Evolutionary conservation across 2,888 invertebrate species (phyloP).

Genomic region (Sycophila texana): DNA sequence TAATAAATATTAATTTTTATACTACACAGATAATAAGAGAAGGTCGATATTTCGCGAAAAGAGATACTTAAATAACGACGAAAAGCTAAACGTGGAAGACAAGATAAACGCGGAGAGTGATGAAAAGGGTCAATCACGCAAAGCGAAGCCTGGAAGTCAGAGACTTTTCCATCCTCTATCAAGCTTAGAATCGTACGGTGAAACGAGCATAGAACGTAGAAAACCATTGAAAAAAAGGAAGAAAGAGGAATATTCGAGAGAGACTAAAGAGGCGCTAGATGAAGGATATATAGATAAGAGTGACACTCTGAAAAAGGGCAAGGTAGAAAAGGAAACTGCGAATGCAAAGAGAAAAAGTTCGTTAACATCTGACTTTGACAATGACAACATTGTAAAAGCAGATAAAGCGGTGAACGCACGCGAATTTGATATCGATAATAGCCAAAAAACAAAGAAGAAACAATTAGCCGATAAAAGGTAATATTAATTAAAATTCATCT

Average conservation of each 20-base stretch:
- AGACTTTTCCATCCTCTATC: neutral
- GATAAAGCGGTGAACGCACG: slow-evolving; percentile 4
- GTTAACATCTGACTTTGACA: neutral
- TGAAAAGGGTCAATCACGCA: slow-evolving; percentile 24
- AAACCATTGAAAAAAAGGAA: neutral
- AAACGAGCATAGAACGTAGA: neutral
- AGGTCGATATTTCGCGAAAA: neutral
- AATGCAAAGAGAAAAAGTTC: slow-evolving; percentile 39
- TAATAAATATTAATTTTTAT: neutral
- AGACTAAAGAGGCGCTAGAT: neutral
- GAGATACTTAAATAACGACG: neutral
- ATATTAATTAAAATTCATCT: neutral
- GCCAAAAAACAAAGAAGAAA: neutral
- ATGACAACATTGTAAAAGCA: neutral
- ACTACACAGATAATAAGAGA: slow-evolving; percentile 1
- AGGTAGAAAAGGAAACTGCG: slow-evolving; percentile 41
- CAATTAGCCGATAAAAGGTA: neutral
- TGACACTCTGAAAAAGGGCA: slow-evolving; percentile 23
- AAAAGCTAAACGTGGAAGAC: slow-evolving; percentile 9
- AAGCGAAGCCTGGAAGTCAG: neutral
- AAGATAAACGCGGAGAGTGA: slow-evolving; percentile 48
- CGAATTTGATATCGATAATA: neutral
- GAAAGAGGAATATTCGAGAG: neutral
- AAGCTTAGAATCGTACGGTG: neutral
- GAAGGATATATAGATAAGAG: neutral